Percentiles rank a stretch among this genome's conserved stretches.
These are phyloP conservation scores for Alentia gelatinosa DNA, from an alignment of 2,888 invertebrate species.

Conservation along the genomic window DNA sequence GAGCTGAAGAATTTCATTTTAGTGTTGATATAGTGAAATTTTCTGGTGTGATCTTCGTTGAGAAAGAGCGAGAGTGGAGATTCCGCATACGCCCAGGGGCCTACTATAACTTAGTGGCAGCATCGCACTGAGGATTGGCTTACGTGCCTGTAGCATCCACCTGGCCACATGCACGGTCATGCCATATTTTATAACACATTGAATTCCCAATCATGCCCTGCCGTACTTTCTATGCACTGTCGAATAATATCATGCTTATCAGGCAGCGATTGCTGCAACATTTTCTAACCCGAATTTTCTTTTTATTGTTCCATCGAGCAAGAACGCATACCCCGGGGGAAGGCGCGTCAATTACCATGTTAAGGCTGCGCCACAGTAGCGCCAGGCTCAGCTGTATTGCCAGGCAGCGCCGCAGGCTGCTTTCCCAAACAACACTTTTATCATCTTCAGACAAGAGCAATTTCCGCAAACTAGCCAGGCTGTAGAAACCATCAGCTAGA, in stretches of 20 bases:
- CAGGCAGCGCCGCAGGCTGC: neutral
- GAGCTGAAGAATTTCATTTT: too few species aligned
- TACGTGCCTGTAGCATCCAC: neutral
- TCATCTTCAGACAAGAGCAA: neutral
- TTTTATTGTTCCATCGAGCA: neutral
- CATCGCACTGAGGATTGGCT: neutral
- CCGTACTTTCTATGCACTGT: neutral
- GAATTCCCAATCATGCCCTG: neutral
- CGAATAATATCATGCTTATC: neutral
- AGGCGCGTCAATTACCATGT: neutral
- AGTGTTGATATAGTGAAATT: neutral
- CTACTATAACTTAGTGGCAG: too few species aligned
- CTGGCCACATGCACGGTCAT: neutral
- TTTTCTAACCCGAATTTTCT: neutral
- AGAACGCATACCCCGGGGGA: neutral
- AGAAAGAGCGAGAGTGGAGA: neutral
- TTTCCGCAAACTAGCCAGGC: neutral
- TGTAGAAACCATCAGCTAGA: neutral
- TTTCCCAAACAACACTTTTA: neutral
- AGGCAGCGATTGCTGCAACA: neutral
- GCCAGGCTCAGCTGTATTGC: neutral
- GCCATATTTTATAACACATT: neutral
- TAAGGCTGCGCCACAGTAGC: neutral
- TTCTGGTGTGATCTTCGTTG: neutral
- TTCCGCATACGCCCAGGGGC: neutral